These are phyloP conservation scores for Drosophila burlai DNA, from an alignment of 1,140 invertebrate genomes.

Conservation along the genomic window DNA sequence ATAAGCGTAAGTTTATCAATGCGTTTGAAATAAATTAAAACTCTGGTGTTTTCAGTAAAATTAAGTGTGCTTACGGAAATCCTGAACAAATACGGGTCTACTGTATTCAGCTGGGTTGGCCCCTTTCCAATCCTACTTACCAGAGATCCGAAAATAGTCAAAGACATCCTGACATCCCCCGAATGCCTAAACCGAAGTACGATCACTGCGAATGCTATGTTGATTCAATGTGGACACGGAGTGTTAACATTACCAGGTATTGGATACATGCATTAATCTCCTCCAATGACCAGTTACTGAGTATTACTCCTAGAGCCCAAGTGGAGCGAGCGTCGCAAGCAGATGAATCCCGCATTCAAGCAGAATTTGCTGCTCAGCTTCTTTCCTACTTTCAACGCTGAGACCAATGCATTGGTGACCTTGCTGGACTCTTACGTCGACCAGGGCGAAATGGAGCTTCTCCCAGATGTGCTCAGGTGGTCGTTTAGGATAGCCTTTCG, in stretches of 20 bases:
- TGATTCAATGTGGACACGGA: constrained; percentile 40
- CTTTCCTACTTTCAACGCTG: constrained; percentile 61
- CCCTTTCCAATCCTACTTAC: constrained; percentile 44
- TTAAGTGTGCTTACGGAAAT: not conserved
- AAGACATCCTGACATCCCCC: constrained; percentile 56
- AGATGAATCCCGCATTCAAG: constrained; percentile 59
- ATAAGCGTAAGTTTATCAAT: constrained; percentile 22
- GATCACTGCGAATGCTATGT: constrained; percentile 3
- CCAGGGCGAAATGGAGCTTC: constrained; percentile 31
- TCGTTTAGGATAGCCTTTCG: constrained; percentile 50
- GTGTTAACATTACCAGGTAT: constrained; percentile 52
- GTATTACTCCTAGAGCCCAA: constrained; percentile 22
- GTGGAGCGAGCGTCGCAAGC: constrained; percentile 59
- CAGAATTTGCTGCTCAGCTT: constrained; percentile 64
- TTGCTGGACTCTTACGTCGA: constrained; percentile 31
- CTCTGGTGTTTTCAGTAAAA: not conserved
- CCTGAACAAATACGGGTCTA: constrained; percentile 44
- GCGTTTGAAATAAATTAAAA: not conserved
- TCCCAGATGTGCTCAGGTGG: constrained; percentile 33
- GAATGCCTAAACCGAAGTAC: constrained; percentile 44
- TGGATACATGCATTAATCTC: not conserved
- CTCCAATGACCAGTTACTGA: not conserved
- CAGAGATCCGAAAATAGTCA: constrained; percentile 46
- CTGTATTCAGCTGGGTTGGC: constrained; percentile 54
- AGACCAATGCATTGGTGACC: constrained; percentile 32